phyloP scores from a whole-genome alignment of 1,140 invertebrate species.

The Notospermus geniculatus region DNA sequence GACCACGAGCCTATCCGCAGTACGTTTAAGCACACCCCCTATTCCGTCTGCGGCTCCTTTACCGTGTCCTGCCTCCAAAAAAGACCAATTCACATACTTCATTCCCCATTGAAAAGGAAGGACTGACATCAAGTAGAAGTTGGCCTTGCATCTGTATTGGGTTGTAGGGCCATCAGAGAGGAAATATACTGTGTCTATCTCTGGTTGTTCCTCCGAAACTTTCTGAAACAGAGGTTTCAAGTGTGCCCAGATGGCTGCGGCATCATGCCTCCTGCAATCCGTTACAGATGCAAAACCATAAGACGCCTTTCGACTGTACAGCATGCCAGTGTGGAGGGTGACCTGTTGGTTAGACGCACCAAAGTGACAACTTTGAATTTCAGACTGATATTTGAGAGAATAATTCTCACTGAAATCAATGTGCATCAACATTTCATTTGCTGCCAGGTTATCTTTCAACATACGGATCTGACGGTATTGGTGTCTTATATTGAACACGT shows the following conservation, averaged over 20 bases:
- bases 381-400: slow-evolving; percentile 16
- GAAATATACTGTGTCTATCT: slow-evolving; percentile 6
- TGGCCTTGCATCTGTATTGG: slow-evolving; percentile 15
- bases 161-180: slow-evolving; percentile 18
- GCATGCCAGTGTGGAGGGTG: too few species aligned
- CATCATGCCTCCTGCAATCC: slow-evolving; percentile 11
- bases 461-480: slow-evolving; percentile 11
- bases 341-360: too few species aligned
- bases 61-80: slow-evolving; percentile 54
- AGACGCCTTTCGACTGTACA: slow-evolving; percentile 14
- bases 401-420: too few species aligned
- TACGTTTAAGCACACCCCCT: slow-evolving; percentile 51
- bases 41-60: slow-evolving; percentile 55
- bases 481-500: slow-evolving; percentile 17
- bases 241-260: slow-evolving; percentile 17
- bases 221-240: slow-evolving; percentile 7
- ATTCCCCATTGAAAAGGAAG: slow-evolving; percentile 8
- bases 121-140: slow-evolving; percentile 8
- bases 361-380: slow-evolving; percentile 28
- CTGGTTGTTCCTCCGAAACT: background rate
- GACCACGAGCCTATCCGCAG: slow-evolving; percentile 3
- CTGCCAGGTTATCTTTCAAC: background rate
- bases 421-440: slow-evolving; percentile 14
- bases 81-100: slow-evolving; percentile 43
- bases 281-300: slow-evolving; percentile 15